These are phyloP conservation scores for Drosophila equinoxialis DNA, from an alignment of 1,140 invertebrate genomes.

Conservation along the genomic window DNA sequence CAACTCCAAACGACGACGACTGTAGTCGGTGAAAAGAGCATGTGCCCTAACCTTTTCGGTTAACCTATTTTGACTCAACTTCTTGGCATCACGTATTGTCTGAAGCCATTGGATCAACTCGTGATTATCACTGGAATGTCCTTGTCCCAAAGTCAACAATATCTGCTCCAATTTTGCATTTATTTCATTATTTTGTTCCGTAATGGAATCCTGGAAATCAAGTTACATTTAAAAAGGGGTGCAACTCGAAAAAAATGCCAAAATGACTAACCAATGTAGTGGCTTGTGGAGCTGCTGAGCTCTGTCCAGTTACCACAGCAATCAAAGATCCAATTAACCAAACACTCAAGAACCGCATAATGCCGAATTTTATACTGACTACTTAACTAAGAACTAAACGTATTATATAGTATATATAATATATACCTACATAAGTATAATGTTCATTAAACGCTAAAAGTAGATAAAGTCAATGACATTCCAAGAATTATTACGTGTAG, in stretches of 20 bases:
- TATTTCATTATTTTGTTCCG: background rate
- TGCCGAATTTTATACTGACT: background rate
- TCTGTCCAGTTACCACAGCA: background rate
- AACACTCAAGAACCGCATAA: background rate
- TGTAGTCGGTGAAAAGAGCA: background rate
- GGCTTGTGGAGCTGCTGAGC: background rate
- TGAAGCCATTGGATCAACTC: background rate
- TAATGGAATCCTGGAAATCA: background rate
- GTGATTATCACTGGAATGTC: background rate
- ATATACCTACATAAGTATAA: background rate
- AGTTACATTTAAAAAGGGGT: background rate
- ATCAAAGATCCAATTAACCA: background rate
- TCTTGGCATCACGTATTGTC: background rate
- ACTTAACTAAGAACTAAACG: background rate
- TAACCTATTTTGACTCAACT: background rate
- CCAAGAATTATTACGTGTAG: background rate
- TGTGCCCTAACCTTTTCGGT: background rate
- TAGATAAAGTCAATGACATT: background rate
- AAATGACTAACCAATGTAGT: background rate
- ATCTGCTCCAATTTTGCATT: background rate
- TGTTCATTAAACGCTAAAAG: background rate
- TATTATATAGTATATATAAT: too few relatives aligned
- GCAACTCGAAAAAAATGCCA: background rate
- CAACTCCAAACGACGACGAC: slow-evolving; percentile 11
- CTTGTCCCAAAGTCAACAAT: background rate